Conservation (phyloP, 2,888 invertebrate genomes). For the Brachypalpus laphriformis region DNA sequence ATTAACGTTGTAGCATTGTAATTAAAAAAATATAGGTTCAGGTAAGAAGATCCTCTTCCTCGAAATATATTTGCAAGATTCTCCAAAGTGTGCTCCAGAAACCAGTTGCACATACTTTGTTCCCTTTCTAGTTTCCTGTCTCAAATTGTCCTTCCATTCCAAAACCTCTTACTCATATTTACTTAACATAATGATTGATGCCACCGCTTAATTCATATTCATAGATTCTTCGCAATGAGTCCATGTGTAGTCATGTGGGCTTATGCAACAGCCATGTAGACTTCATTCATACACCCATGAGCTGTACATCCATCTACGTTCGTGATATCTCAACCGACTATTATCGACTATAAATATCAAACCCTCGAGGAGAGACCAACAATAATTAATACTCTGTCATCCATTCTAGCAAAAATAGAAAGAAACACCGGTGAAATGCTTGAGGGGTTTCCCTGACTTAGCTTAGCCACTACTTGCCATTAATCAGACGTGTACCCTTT, state of each 20-base stretch:
- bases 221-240: conserved; percentile 4
- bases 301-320: background rate
- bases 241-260: background rate
- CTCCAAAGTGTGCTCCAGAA: no score
- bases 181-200: background rate
- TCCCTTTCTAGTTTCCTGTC: no score
- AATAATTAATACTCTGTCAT: conserved; percentile 63
- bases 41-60: no score
- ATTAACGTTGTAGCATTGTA: no score
- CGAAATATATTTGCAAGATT: no score
- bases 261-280: no score
- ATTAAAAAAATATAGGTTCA: no score
- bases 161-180: no score
- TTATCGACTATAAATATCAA: conserved; percentile 54
- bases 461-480: conserved; percentile 20
- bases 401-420: conserved; percentile 34
- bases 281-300: conserved; percentile 18
- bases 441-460: conserved; percentile 31
- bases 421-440: conserved; percentile 19
- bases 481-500: conserved; percentile 19
- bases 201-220: conserved; percentile 27
- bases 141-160: background rate
- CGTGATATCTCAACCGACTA: conserved; percentile 6
- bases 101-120: no score
- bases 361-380: conserved; percentile 20